Base-by-base conservation (phyloP, 2,888 invertebrate genomes). In the Neoascia interrupta region DNA sequence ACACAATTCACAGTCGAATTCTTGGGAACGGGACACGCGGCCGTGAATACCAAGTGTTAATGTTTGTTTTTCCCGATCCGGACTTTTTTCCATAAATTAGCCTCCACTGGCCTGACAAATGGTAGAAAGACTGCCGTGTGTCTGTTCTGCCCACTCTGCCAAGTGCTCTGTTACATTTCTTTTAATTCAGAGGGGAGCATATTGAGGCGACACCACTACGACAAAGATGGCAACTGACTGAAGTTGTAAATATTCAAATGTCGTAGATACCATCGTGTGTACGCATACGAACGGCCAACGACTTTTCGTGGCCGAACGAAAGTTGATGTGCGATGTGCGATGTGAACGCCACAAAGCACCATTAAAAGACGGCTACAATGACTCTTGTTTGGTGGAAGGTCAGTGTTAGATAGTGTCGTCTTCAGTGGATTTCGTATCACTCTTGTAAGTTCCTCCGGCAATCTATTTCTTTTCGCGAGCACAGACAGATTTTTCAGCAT, bases 201-300 rank as follows among this genome's bases (percentile, higher is more conserved):
- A n/a, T n/a, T n/a, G n/a, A n/a, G 19, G 31, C 18, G 36, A 37
- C 11, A 36, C 26, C 15, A 45, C 3, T n/a, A 16, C 15, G 19
- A 58, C 34, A 11, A 47, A 18, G 47, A 72, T 45, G 43, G 51
- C 34, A 41, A 53, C 54, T 63, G 51, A 47, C 15, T 34, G 34
- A 34, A 69, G 56, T 63, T 75, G 75, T 69, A 69, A 63, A 68
- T 75, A 69, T 68, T 68, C 68, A 68, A 69, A 75, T 69, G 63
- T 56, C 54, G 68, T 68, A 60, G 36, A 47, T 56, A 64, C 45
- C n/a, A 70, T 61, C 43, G 51, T 21, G 34, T 13, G 10, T n/a
- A n/a, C n/a, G n/a, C n/a, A 19, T 21, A 49, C 23, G 34, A 56
- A 75, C 75, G 75, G 69, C 54, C 75, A 75, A 75, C 61, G 75